Percentiles rank a stretch among this genome's conserved stretches.
phyloP scores from a whole-genome alignment of 2,113 vertebrate genomes.

The Aleadryas rufinucha region DNA sequence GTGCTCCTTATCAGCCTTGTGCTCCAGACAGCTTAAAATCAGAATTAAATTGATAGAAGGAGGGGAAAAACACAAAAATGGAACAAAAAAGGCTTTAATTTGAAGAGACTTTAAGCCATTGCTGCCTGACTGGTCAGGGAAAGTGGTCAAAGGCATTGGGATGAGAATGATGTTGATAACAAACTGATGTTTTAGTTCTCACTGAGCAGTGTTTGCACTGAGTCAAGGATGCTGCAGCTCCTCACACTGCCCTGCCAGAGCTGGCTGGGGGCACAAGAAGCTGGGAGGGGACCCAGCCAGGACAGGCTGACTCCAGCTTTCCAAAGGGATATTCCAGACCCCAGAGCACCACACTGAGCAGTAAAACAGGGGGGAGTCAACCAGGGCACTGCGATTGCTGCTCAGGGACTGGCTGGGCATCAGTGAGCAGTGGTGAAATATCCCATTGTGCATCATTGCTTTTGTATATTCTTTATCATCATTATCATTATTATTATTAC shows the following conservation, averaged over 20 bases:
- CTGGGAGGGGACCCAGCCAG: not conserved
- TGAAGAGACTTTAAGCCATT: not conserved
- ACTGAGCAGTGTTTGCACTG: not conserved
- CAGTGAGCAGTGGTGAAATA: accelerated
- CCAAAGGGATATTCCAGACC: not conserved
- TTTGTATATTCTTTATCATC: not conserved
- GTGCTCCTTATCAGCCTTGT: not conserved
- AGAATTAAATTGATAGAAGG: not conserved
- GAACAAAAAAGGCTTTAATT: not conserved
- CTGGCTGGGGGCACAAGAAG: too few relatives aligned
- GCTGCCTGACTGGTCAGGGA: not conserved
- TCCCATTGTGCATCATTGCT: not conserved
- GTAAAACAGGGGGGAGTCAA: accelerated
- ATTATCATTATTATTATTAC: too few relatives aligned
- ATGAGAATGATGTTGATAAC: not conserved
- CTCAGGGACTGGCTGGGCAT: not conserved
- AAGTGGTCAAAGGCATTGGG: not conserved
- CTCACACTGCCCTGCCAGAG: not conserved
- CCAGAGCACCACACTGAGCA: not conserved
- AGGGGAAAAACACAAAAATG: not conserved
- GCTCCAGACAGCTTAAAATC: not conserved
- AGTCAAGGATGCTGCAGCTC: not conserved
- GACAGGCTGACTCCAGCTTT: not conserved
- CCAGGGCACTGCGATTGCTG: accelerated
- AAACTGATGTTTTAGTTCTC: not conserved